Percentiles rank a stretch among this genome's conserved stretches.
phyloP scores from a whole-genome alignment of 2,113 vertebrate species.

The Microcebus ravelobensis region DNA sequence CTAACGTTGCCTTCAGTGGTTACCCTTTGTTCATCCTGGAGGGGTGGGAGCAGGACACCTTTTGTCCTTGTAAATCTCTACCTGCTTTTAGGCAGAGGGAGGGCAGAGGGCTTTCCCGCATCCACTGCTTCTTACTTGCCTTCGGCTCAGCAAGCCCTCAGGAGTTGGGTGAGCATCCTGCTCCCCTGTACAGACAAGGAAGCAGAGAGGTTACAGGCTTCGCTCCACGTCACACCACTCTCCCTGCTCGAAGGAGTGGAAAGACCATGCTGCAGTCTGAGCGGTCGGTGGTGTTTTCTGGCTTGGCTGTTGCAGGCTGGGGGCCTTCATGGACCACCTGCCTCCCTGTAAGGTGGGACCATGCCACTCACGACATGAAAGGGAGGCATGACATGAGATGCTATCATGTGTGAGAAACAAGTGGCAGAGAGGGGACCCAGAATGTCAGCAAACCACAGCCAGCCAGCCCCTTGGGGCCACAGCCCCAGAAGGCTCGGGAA shows the following conservation, averaged over 20 bases:
- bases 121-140: background rate
- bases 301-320: background rate
- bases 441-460: rapidly evolving
- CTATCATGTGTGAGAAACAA: rapidly evolving
- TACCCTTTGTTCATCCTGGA: background rate
- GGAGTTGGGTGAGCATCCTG: too few species aligned
- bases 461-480: rapidly evolving
- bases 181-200: background rate
- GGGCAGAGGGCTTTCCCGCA: background rate
- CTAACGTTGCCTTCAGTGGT: background rate
- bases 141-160: background rate
- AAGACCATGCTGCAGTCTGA: background rate
- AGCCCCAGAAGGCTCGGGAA: background rate
- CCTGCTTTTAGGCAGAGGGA: background rate
- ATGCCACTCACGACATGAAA: too few species aligned
- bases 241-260: background rate
- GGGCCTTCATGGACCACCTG: background rate
- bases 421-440: background rate
- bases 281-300: rapidly evolving
- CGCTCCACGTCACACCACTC: background rate
- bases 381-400: rapidly evolving
- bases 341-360: too few species aligned
- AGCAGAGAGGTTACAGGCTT: too few species aligned
- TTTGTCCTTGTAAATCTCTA: background rate
- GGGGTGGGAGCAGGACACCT: rapidly evolving